Percentiles rank a stretch among this genome's conserved stretches.
Conservation (phyloP, 2,797 vertebrate species). For the Pogoniulus pusillus region DNA sequence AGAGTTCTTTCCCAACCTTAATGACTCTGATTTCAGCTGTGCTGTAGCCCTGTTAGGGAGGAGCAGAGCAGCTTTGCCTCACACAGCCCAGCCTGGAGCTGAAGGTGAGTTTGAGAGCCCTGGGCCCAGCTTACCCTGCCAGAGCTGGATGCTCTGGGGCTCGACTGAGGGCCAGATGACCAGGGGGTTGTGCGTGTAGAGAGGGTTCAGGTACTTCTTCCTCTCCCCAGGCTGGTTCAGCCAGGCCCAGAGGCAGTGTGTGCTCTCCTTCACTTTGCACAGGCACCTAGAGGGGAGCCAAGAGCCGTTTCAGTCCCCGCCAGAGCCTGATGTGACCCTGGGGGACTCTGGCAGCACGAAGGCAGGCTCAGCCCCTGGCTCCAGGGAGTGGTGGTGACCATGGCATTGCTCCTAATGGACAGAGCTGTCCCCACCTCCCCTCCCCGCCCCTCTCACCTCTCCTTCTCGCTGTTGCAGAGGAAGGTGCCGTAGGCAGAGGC, state of each 20-base stretch:
- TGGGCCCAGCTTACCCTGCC: slow-evolving; percentile 78
- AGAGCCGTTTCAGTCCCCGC: rapidly evolving
- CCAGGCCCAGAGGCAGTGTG: slow-evolving; percentile 85
- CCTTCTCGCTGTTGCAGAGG: slow-evolving; percentile 86
- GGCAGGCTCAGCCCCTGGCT: not conserved
- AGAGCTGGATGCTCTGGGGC: slow-evolving; percentile 88
- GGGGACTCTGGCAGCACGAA: not conserved
- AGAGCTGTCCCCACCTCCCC: not conserved
- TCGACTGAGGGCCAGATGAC: slow-evolving; percentile 90
- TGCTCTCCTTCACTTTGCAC: slow-evolving; percentile 81
- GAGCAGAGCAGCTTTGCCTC: not conserved
- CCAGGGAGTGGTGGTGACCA: not conserved
- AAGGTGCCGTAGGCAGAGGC: slow-evolving; percentile 88
- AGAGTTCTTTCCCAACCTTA: too few relatives aligned
- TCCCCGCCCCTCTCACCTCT: slow-evolving; percentile 73
- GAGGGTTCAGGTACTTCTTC: slow-evolving; percentile 78
- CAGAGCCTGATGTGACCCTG: not conserved
- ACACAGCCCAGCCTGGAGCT: not conserved
- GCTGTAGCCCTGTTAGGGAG: not conserved
- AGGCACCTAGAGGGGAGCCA: slow-evolving; percentile 67
- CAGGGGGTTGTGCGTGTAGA: slow-evolving; percentile 80
- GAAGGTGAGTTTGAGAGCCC: not conserved
- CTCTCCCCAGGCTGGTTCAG: slow-evolving; percentile 72
- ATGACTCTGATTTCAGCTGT: not conserved
- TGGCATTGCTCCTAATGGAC: not conserved